Percentiles rank a stretch among this genome's conserved stretches.
Evolutionary conservation across 2,113 vertebrate genomes (phyloP).

Genomic region (Bothrops jararaca): DNA sequence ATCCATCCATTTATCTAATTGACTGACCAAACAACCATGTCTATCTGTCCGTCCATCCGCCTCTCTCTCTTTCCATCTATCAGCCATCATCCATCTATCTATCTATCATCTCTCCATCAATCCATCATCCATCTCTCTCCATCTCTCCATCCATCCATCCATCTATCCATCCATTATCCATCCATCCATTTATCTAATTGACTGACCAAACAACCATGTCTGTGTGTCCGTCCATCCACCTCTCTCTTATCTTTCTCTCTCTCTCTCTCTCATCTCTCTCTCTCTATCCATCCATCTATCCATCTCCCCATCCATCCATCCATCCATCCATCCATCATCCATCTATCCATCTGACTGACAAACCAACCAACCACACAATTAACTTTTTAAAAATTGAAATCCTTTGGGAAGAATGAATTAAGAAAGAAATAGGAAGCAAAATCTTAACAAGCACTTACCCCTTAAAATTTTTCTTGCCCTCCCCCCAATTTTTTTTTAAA

Average conservation of each 20-base stretch:
- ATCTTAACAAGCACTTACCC: not conserved
- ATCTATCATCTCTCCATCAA: too few relatives aligned
- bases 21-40: not conserved
- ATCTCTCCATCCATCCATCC: not conserved
- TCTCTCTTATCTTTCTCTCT: too few relatives aligned
- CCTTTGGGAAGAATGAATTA: not conserved
- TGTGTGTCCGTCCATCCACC: too few relatives aligned
- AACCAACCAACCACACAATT: not conserved
- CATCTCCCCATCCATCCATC: too few relatives aligned
- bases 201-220: not conserved
- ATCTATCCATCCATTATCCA: not conserved
- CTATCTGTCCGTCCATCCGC: too few relatives aligned
- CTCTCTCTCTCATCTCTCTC: too few relatives aligned
- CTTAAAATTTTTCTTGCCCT: not conserved
- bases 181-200: not conserved
- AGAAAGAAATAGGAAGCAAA: not conserved
- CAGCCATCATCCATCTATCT: too few relatives aligned
- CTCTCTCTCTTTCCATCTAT: too few relatives aligned
- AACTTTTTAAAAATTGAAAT: not conserved
- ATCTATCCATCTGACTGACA: too few relatives aligned
- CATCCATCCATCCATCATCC: not conserved
- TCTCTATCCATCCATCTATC: too few relatives aligned
- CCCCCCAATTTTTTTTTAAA: not conserved
- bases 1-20: not conserved
- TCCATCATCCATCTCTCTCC: too few relatives aligned